These are phyloP conservation scores for Cantharis rustica DNA, from an alignment of 2,888 invertebrate species.

Conservation along the genomic window DNA sequence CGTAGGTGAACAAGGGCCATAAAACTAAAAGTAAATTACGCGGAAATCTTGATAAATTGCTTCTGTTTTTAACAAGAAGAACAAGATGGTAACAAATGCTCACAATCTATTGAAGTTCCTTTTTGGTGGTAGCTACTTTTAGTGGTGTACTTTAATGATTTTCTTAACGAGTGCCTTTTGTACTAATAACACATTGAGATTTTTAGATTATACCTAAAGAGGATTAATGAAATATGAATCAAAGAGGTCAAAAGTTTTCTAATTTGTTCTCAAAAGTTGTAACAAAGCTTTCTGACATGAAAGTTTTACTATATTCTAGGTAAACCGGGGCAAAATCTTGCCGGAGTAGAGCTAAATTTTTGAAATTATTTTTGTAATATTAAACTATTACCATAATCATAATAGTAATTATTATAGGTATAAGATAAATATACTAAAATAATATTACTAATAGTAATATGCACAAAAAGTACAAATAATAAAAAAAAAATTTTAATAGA, in stretches of 20 bases:
- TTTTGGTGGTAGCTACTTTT: slow-evolving; percentile 11
- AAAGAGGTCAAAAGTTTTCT: slow-evolving; percentile 1
- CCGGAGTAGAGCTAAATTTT: background rate
- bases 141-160: slow-evolving; percentile 13
- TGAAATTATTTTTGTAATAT: no score
- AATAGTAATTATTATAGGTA: no score
- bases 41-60: slow-evolving; percentile 29
- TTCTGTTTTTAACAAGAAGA: slow-evolving; percentile 24
- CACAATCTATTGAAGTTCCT: slow-evolving; percentile 13
- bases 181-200: slow-evolving; percentile 11
- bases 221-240: background rate
- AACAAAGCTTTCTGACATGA: background rate
- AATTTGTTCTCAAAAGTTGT: background rate
- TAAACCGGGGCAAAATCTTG: background rate
- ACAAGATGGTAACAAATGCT: slow-evolving; percentile 22
- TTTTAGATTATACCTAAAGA: background rate
- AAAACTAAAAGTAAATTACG: slow-evolving; percentile 28
- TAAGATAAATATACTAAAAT: no score
- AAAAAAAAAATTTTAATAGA: no score
- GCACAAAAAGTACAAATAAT: no score
- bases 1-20: slow-evolving; percentile 20
- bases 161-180: slow-evolving; percentile 18
- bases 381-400: no score
- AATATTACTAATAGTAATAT: no score
- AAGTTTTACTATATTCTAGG: background rate